Conservation (phyloP, 2,797 vertebrate genomes). For the Gastrophryne carolinensis region DNA sequence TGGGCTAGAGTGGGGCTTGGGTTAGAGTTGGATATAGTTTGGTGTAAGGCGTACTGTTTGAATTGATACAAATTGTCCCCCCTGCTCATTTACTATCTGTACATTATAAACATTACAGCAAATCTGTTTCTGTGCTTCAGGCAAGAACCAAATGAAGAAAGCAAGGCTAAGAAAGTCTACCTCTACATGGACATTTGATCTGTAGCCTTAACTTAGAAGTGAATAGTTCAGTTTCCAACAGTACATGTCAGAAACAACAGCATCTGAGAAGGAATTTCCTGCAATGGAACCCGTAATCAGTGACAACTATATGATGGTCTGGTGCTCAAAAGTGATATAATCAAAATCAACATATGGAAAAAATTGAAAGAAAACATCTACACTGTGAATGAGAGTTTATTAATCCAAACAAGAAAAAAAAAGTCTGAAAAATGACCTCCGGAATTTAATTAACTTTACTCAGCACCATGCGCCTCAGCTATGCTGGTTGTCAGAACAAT, state of each 20-base stretch:
- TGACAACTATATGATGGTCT: slow-evolving; percentile 47
- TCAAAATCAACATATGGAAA: slow-evolving; percentile 46
- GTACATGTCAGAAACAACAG: slow-evolving; percentile 3
- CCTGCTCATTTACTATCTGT: neutral
- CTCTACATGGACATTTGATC: neutral
- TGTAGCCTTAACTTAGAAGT: neutral
- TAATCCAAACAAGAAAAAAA: slow-evolving; percentile 48
- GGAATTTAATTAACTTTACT: slow-evolving; percentile 59
- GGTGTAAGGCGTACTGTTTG: too few relatives aligned
- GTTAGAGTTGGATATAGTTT: too few relatives aligned
- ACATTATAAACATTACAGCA: neutral
- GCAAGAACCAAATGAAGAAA: neutral
- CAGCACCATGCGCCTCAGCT: slow-evolving; percentile 47
- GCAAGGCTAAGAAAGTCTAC: neutral
- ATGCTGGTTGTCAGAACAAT: slow-evolving; percentile 46
- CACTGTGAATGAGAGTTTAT: slow-evolving; percentile 23
- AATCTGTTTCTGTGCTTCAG: neutral
- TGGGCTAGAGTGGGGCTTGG: too few relatives aligned
- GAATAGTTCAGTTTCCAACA: slow-evolving; percentile 1
- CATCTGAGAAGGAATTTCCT: slow-evolving; percentile 49
- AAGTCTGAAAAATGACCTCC: slow-evolving; percentile 53
- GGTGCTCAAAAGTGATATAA: slow-evolving; percentile 44
- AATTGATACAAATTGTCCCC: too few relatives aligned
- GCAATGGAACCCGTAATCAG: slow-evolving; percentile 41
- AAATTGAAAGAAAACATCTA: slow-evolving; percentile 23